Evolutionary conservation across 2,888 invertebrate genomes (phyloP).

Genomic region (Sphaerophoria taeniata): DNA sequence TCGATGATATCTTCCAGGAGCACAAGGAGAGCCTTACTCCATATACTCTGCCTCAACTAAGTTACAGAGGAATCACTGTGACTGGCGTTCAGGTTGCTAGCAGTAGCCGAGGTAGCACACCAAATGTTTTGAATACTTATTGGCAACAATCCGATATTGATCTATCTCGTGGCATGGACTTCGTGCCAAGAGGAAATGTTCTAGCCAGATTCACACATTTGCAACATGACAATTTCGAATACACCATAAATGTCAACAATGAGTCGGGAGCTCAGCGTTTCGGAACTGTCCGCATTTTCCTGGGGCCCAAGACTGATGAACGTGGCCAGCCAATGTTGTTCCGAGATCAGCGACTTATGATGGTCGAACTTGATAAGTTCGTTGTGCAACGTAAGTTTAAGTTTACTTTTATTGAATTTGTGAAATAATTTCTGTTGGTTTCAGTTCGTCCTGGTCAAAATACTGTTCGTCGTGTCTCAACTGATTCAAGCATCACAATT

Average conservation of each 20-base stretch:
- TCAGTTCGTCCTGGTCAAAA: constrained; percentile 88
- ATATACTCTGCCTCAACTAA: constrained; percentile 83
- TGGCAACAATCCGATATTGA: constrained; percentile 93
- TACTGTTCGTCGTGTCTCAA: constrained; percentile 86
- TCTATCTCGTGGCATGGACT: constrained; percentile 91
- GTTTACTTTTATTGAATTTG: not conserved
- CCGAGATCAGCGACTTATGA: constrained; percentile 85
- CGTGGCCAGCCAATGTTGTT: constrained; percentile 85
- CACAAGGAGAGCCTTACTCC: constrained; percentile 88
- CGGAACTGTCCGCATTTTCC: constrained; percentile 87
- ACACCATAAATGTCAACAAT: constrained; percentile 87
- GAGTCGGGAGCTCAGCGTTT: constrained; percentile 83
- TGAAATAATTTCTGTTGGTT: constrained; percentile 17
- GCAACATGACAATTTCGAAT: constrained; percentile 88
- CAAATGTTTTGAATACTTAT: constrained; percentile 87
- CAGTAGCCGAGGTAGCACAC: constrained; percentile 83
- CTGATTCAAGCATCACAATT: constrained; percentile 91
- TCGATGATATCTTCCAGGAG: constrained; percentile 90
- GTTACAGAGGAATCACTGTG: constrained; percentile 85
- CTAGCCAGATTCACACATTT: constrained; percentile 89
- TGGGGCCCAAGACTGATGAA: constrained; percentile 87
- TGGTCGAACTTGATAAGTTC: constrained; percentile 89
- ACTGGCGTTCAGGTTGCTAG: constrained; percentile 84
- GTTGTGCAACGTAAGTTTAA: constrained; percentile 84
- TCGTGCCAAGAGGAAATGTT: constrained; percentile 89